Percentiles rank a stretch among this genome's conserved stretches.
These are phyloP conservation scores for Cheirogaleus major DNA, from an alignment of 2,797 vertebrate genomes.

Conservation along the genomic window DNA sequence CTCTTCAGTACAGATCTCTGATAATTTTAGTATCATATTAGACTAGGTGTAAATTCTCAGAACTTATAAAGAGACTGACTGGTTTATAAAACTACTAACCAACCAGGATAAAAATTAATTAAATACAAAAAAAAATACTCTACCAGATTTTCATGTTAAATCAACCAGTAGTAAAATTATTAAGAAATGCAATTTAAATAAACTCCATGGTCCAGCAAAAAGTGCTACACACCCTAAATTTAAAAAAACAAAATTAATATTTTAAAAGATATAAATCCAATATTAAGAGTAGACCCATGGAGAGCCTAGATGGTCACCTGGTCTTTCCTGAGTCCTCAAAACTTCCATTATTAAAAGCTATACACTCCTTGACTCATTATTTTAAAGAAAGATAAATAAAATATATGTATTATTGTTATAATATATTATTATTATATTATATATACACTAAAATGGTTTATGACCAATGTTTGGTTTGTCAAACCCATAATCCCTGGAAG, in stretches of 20 bases:
- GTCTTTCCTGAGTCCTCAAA: neutral
- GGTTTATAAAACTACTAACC: neutral
- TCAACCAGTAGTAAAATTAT: neutral
- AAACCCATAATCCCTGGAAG: neutral
- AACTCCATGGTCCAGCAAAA: neutral
- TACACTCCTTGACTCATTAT: neutral
- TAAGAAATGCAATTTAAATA: neutral
- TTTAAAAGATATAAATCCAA: neutral
- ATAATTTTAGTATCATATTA: neutral
- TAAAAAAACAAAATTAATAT: neutral
- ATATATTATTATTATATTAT: neutral
- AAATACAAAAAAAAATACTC: neutral
- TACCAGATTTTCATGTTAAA: neutral
- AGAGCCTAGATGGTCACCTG: neutral
- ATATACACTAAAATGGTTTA: neutral
- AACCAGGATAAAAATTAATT: neutral
- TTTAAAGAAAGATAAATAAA: neutral
- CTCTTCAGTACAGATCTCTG: neutral
- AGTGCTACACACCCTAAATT: neutral
- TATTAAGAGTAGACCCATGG: neutral
- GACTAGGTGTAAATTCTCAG: neutral
- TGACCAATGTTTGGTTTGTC: neutral
- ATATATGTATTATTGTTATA: neutral
- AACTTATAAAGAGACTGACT: neutral
- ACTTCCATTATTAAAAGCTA: neutral